A percentile compares a stretch with the other conserved stretches of the same genome.
phyloP scores from a whole-genome alignment of 2,113 vertebrate genomes.

The Eurystomus gularis region DNA sequence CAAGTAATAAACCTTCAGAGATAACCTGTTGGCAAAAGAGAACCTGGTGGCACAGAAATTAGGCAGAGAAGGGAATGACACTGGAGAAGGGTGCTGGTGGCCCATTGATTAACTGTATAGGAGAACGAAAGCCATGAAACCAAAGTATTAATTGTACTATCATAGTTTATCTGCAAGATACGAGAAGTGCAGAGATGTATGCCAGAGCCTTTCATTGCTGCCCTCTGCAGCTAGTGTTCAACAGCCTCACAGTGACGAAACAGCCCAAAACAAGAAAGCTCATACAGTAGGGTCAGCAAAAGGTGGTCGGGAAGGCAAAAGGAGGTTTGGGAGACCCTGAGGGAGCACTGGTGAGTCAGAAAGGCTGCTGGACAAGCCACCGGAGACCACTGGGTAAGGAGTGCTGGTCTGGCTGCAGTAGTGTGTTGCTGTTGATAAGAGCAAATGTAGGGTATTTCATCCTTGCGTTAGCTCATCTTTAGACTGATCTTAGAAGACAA shows the following conservation, averaged over 20 bases:
- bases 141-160: background rate
- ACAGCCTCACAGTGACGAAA: fast-evolving
- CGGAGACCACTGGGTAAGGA: background rate
- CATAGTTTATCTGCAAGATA: background rate
- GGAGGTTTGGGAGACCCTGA: background rate
- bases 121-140: background rate
- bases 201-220: background rate
- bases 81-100: background rate
- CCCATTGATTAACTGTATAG: background rate
- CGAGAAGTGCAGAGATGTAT: background rate
- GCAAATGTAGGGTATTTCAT: background rate
- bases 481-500: background rate
- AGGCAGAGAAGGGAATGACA: background rate
- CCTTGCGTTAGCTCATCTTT: background rate
- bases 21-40: background rate
- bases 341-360: background rate
- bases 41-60: background rate
- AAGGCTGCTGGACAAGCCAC: fast-evolving
- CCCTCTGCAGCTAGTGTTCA: background rate
- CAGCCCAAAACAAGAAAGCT: background rate
- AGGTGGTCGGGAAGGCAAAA: background rate
- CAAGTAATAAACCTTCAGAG: background rate
- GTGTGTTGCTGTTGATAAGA: background rate
- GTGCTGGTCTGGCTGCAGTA: background rate
- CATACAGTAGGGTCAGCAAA: background rate